A percentile compares a stretch with the other conserved stretches of the same genome.
phyloP scores from a whole-genome alignment of 2,797 vertebrate genomes.

The Pantherophis vulpinus region DNA sequence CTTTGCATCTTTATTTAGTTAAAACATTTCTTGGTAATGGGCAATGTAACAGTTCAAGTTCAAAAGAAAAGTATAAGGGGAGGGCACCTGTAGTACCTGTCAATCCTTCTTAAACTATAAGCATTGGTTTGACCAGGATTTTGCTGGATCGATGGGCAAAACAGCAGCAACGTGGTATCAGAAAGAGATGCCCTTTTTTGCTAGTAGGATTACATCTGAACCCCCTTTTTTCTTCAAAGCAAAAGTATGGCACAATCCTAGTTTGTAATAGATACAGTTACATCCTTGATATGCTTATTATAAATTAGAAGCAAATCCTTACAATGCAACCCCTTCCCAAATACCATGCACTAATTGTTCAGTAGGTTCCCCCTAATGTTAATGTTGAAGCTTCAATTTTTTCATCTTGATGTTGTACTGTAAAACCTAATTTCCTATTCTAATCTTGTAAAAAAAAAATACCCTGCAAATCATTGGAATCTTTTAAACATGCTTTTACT shows the following conservation, averaged over 20 bases:
- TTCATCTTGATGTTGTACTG: not conserved
- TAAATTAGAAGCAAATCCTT: not conserved
- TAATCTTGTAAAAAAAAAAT: not conserved
- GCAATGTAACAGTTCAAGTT: not conserved
- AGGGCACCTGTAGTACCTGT: not conserved
- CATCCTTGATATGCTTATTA: not conserved
- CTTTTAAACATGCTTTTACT: not conserved
- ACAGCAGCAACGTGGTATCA: not conserved
- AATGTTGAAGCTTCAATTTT: not conserved
- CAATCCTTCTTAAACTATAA: not conserved
- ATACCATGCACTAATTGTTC: not conserved
- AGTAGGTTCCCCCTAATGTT: not conserved
- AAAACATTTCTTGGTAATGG: not conserved
- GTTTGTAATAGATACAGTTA: not conserved
- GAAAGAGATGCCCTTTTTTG: not conserved
- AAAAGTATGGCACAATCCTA: not conserved
- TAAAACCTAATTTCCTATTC: not conserved
- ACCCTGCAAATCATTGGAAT: not conserved
- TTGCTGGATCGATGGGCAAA: not conserved
- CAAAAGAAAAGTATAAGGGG: not conserved
- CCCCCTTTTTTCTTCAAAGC: not conserved
- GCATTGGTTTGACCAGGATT: not conserved
- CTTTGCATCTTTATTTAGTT: not conserved
- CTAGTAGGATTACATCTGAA: not conserved
- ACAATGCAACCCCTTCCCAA: not conserved